Evolutionary conservation across 37 sponge, comb jelly and placozoan species (phyloP), one percentile per base, ranked within the genome.

Genomic region (Eunapius fragilis): DNA sequence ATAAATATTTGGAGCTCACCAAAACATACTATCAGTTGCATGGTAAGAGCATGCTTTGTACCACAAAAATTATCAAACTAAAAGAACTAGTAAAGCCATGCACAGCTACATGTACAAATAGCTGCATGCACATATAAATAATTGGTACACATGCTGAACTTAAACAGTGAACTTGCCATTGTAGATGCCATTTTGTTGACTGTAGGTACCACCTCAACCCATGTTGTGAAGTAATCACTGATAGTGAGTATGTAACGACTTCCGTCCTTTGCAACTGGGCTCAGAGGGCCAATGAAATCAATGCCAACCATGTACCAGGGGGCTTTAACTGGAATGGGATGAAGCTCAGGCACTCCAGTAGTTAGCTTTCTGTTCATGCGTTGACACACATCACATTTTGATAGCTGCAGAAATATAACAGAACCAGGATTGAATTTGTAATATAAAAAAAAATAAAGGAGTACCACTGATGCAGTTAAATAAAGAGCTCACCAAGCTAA

Each of bases 191-290:
- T 32, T 68, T 92, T 89, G 80, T 79, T 50, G 17, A 78, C 26
- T 26, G 81, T 77, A 34, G 89, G 78, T n/a, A 89, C 32, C 68
- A 83, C 89, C 30, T 92, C 87, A 13, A 82, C 87, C 86, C 82
- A 92, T 83, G 85, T 92, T 17, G 90, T 86, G 79, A 93, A 93
- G 75, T 93, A 93, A 76, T 93, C 87, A 81, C 90, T 89, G 13
- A 93, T 45, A 10, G 90, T 89, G 14, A 93, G 69, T 32, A 93
- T 87, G 38, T 81, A 93, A 11, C 58, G 45, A 37, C 31, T 74
- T 14, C 86, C 86, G 79, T 79, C 84, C 10, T 73, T 19, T 58
- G 80, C 69, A 28, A 6, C 14, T 69, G 90, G 81, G 37, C 37
- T 19, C 19, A 90, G 36, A 10, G 89, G 89, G 4, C 92, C 92